Evolutionary conservation across 2,888 invertebrate species (phyloP), one percentile per base, ranked within the genome.

Genomic region (Eucera pruinosa): DNA sequence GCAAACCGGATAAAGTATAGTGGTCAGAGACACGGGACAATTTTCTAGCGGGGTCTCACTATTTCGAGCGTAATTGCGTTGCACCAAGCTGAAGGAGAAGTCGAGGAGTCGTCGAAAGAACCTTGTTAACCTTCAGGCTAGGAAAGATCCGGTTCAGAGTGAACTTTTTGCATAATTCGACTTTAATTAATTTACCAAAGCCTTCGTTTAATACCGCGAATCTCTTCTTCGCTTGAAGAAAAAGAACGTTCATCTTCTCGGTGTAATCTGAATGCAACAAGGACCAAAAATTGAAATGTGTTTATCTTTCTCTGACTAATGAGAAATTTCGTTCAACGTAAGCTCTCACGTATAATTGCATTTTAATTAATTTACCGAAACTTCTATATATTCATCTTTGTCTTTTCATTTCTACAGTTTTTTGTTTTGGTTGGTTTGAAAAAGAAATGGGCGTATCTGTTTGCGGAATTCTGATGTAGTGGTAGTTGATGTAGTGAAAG

Each of bases 31-130:
- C 36, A 11, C 11, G 23, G 36, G 43, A 47, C 66, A 76, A 76
- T 76, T 66, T 43, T 61, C 60, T 33, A 20, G 25, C 13, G 33
- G n/a, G 55, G n/a, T 18, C 27, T 41, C n/a, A 20, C 57, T 39
- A 43, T 62, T 74, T 62, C 54, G 2, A 72, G n/a, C 36, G 74
- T 65, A 76, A 76, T 76, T 76, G 62, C 47, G 52, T 73, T 45
- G 23, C 41, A 15, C 41, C 43, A 27, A 30, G 52, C 48, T 20
- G 41, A 23, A 11, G 20, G 47, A 58, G 36, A 30, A 57, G 55
- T 20, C 47, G 30, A 11, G 20, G 47, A 58, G 57, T 57, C 18
- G 50, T 43, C 20, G 62, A 43, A 33, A 48, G 36, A 57, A 57
- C 20, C n/a, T 25, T 30, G 30, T 66, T 57, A 41, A 39, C n/a